Percentiles rank a stretch among this genome's conserved stretches.
phyloP scores from a whole-genome alignment of 2,113 vertebrate species.

The Salvelinus namaycush region DNA sequence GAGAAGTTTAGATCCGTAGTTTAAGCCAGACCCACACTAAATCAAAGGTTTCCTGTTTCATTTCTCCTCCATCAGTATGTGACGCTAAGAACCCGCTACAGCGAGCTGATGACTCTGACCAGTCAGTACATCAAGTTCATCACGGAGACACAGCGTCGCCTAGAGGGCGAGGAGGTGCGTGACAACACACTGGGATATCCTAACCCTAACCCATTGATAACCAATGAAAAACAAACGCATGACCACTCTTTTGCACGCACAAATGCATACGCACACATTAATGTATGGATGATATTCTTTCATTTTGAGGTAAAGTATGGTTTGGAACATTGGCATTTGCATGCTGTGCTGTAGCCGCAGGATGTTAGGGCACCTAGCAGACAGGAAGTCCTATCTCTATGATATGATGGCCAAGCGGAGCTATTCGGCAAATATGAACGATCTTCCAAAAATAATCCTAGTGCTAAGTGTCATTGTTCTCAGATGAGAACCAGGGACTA shows the following conservation, averaged over 20 bases:
- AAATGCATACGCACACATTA: slow-evolving; percentile 39
- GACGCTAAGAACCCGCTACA: slow-evolving; percentile 90
- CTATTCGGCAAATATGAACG: neutral
- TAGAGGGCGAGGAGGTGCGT: slow-evolving; percentile 94
- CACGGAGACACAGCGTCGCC: slow-evolving; percentile 83
- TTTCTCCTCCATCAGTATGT: slow-evolving; percentile 81
- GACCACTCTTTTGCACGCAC: slow-evolving; percentile 5
- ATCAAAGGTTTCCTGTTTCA: slow-evolving; percentile 1
- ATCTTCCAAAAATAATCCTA: neutral
- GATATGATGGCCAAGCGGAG: neutral
- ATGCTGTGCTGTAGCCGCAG: slow-evolving; percentile 40
- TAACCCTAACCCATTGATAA: slow-evolving; percentile 49
- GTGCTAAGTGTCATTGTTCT: neutral
- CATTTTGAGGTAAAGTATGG: slow-evolving; percentile 27
- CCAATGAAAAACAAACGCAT: neutral
- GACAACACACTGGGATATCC: slow-evolving; percentile 54
- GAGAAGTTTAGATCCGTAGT: neutral
- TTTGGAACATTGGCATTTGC: slow-evolving; percentile 59
- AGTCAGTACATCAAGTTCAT: slow-evolving; percentile 98
- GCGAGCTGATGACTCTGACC: slow-evolving; percentile 91
- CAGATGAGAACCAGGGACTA: neutral
- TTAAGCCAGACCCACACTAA: no score
- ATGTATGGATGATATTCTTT: slow-evolving; percentile 63
- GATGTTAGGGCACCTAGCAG: neutral
- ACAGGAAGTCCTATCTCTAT: neutral